Conservation (phyloP, 1,140 invertebrate genomes). For the Pseudomyrmex gracilis region DNA sequence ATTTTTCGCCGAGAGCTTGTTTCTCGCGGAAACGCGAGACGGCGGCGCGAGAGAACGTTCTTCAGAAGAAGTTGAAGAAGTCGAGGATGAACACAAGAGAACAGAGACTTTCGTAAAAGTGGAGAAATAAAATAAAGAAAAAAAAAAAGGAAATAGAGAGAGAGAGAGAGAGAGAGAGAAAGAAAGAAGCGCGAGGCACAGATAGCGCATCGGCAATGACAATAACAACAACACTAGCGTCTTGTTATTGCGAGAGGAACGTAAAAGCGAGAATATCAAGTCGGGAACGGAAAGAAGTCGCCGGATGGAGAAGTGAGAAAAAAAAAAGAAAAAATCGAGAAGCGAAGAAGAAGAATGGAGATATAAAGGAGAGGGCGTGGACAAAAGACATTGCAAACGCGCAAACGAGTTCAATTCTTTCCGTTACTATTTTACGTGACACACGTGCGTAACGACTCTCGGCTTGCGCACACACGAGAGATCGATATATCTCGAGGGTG, state of each 20-base stretch:
- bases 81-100: constrained; percentile 3
- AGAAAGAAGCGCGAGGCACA: neutral
- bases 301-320: neutral
- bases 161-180: neutral
- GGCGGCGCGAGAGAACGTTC: constrained; percentile 10
- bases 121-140: neutral
- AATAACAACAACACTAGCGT: neutral
- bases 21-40: constrained; percentile 18
- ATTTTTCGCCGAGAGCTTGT: constrained; percentile 34
- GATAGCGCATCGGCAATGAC: no score
- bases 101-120: no score
- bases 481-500: constrained; percentile 2
- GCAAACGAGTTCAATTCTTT: neutral
- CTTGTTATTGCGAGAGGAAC: constrained; percentile 14
- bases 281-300: neutral
- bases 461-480: neutral
- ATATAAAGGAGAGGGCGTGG: neutral
- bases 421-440: constrained; percentile 30
- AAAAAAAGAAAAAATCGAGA: neutral
- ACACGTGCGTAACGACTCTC: neutral
- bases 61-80: constrained; percentile 20
- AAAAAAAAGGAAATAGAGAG: neutral
- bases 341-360: neutral
- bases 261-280: constrained; percentile 25
- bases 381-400: neutral